phyloP scores from a whole-genome alignment of 1,140 invertebrate species.

The Drosophila kanapiae region DNA sequence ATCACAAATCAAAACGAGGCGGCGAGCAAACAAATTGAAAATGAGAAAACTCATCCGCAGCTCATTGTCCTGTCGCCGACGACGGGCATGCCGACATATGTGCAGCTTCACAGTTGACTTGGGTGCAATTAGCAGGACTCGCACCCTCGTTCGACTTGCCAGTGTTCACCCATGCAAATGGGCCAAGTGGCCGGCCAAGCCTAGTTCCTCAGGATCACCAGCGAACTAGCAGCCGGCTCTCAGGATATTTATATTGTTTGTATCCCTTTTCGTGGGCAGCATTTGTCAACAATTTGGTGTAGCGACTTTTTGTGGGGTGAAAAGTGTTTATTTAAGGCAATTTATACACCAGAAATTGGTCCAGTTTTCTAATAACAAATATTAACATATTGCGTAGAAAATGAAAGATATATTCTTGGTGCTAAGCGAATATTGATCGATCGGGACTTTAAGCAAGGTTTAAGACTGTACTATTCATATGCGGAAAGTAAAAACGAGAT shows the following conservation, averaged over 20 bases:
- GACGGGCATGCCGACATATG: slow-evolving; percentile 70
- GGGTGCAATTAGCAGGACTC: slow-evolving; percentile 59
- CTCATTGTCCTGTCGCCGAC: slow-evolving; percentile 46
- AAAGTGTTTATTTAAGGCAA: neutral
- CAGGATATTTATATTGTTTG: slow-evolving; percentile 28
- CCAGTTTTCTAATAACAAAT: too few species aligned
- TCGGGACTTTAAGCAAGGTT: neutral
- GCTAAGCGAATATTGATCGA: too few species aligned
- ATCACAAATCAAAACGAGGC: slow-evolving; percentile 64
- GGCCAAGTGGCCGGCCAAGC: slow-evolving; percentile 27
- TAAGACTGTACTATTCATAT: neutral
- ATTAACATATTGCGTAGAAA: neutral
- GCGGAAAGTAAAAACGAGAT: neutral
- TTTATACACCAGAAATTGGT: neutral
- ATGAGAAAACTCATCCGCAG: slow-evolving; percentile 44
- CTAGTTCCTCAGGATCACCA: neutral
- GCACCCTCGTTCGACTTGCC: slow-evolving; percentile 48
- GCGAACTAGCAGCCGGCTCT: slow-evolving; percentile 47
- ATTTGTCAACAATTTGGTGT: slow-evolving; percentile 46
- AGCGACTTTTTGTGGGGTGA: neutral
- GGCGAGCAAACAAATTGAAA: slow-evolving; percentile 67
- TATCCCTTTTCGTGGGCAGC: slow-evolving; percentile 27
- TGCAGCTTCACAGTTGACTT: slow-evolving; percentile 76
- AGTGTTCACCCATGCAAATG: slow-evolving; percentile 63
- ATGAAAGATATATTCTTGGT: neutral